Base-by-base conservation (phyloP, 2,888 invertebrate genomes). In the Noctuana brunneofusca region DNA sequence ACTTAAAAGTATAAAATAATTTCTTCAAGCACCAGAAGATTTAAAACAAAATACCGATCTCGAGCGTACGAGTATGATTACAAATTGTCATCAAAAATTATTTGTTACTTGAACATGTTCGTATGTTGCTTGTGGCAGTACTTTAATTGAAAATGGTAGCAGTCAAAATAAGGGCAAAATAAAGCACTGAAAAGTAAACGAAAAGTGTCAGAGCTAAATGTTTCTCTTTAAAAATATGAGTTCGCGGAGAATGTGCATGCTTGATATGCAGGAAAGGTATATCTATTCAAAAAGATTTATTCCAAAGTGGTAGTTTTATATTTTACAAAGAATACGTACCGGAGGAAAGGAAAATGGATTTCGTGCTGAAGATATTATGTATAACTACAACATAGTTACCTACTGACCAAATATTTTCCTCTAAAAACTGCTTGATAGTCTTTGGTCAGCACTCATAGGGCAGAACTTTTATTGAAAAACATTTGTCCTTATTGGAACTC, bases 241-340 rank as follows among this genome's bases (percentile, higher is more conserved):
- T 38, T 35, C 14, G 30, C 24, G 38, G 35, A 55, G 55, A 49
- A 55, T 38, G 54, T 54, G 53, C 16, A 55, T 50, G 27, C 49
- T 50, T 50, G 49, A 43, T 62, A 62, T 55, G 55, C 62, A 49
- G 62, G 41, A 27, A 46, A 62, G 49, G 62, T 62, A 41, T 55
- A 55, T 62, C 48, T 62, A 60, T 54, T 62, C 55, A 62, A 32
- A 49, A 55, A 62, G 62, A 62, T 62, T 62, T 62, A 62, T 62
- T 62, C 49, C 32, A 48, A 62, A 55, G 62, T 62, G 62, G 35
- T 55, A 62, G 55, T 62, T 49, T 62, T 55, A 62, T 55, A 62
- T 55, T 62, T 62, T 49, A 41, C 41, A 55, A 55, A 62, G 62
- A 62, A 62, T 55, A 49, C 38, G 49, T 11, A 62, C 49, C 30